Conservation (phyloP, 2,113 vertebrate species). For the Neotoma lepida region DNA sequence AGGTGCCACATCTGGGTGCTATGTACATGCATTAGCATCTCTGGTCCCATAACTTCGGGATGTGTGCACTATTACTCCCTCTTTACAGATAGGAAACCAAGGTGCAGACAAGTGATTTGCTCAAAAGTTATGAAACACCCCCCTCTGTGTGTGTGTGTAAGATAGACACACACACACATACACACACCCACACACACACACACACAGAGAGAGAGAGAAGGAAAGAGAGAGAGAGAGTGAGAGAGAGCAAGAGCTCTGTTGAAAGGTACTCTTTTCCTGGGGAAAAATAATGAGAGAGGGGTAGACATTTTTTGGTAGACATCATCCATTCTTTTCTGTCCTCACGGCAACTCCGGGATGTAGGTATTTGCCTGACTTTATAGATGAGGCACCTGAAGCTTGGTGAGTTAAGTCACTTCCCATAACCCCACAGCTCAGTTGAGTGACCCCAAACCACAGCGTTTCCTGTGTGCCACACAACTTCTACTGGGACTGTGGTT, state of each 20-base stretch:
- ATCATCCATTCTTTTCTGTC: background rate
- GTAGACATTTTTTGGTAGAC: background rate
- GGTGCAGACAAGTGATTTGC: background rate
- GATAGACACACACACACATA: background rate
- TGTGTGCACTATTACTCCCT: rapidly evolving
- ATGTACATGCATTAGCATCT: background rate
- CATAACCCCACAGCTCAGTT: background rate
- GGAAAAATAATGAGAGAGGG: too few relatives aligned
- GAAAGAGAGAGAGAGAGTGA: too few relatives aligned
- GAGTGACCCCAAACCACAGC: background rate
- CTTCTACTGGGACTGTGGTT: background rate
- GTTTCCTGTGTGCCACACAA: background rate
- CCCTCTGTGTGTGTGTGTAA: background rate
- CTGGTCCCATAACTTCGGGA: background rate
- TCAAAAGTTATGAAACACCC: background rate
- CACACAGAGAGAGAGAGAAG: too few relatives aligned
- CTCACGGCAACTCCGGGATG: too few relatives aligned
- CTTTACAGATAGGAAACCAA: background rate
- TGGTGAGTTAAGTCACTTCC: background rate
- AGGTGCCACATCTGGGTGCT: background rate
- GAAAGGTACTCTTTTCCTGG: background rate
- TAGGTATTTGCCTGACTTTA: background rate
- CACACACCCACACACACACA: too few relatives aligned
- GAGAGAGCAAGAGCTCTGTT: background rate
- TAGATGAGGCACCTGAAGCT: background rate